Base-by-base conservation (phyloP, 2,113 vertebrate genomes). In the Ceyx cyanopectus region DNA sequence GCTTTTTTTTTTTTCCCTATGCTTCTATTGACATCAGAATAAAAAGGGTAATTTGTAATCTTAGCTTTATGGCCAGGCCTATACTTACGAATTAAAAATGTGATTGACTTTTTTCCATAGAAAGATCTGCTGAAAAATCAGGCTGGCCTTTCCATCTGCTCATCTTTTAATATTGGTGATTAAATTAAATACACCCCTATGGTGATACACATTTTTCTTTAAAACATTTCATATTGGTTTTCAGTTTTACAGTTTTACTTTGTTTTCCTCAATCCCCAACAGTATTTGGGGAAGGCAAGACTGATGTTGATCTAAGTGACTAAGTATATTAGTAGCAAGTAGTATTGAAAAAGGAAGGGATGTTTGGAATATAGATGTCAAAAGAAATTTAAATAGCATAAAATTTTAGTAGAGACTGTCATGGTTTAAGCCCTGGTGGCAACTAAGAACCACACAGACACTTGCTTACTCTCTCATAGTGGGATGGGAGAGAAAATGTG, bases 271-370 rank as follows among this genome's bases (percentile, higher is more conserved):
- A 45, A 67, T n/a, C 18, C 9, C 3, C 12, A 51, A 6, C 8
- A 48, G 5, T 81, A 14, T 22, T 62, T 72, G 86, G 84, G 41
- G 5, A 18, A 88, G 22, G 20, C 11, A 60, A 41, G 46, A n/a
- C 40, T 41, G 2, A 19, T 63, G 15, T 14, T 75, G 60, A 58
- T 78, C 26, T 45, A 70, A 50, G 53, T 50, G 70, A 58, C 27
- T 73, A 80, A 89, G 11, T 5, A 82, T 48, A 46, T 51, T 88
- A n/a, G 14, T 46, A 82, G 23, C 48, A 95, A 86, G 37, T 12
- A 66, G 14, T 34, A 62, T 4, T 78, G 14, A 60, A 86, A 77
- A 58, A 90, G 74, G 24, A 57, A 77, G 30, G 14, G 61, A 37
- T 18, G 1, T 77, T 45, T 73, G 15, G 45, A 83, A 65, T 61